Evolutionary conservation across 1,140 invertebrate genomes (phyloP), one percentile per base, ranked within the genome.

Genomic region (Macrocentrus cingulum): DNA sequence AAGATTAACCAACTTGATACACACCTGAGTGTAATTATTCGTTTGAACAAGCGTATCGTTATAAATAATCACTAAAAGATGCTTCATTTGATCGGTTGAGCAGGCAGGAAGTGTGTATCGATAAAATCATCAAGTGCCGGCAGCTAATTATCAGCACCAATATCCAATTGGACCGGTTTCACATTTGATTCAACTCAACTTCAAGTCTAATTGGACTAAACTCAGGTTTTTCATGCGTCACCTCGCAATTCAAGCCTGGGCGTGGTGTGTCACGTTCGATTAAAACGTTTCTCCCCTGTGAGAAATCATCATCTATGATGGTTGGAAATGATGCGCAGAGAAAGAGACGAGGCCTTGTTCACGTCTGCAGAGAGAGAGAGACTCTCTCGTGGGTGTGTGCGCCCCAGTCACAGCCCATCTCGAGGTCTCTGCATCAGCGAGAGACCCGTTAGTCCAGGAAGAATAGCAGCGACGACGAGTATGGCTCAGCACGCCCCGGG

Each of bases 141-240:
- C 25, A 29, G 25, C 25, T 9, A 29, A 29, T 29, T 29, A 29
- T 29, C 25, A 29, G 25, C 4, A 29, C 25, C 25, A 9, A 29
- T 9, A 29, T 5, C 25, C 13, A 39, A 11, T n/a, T 39, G 36
- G 15, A 39, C 36, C 36, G 36, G 36, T 39, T 15, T 39, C 36
- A 4, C 36, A 7, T 34, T n/a, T 39, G 13, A 39, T 39, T n/a
- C 2, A 8, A 39, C 13, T 39, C 25, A 52, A 62, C 69, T 74
- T 70, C 66, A 66, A 56, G 56, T 60, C 56, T 74, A 75, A 75
- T 74, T 75, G 65, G 70, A 70, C 72, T 72, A 70, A 56, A 48
- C 41, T 49, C 36, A 39, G 13, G n/a, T 39, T 5, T 39, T 39
- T n/a, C 2, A 8, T 39, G 15, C 36, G 36, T 39, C 36, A 39